Evolutionary conservation across 1,140 invertebrate species (phyloP), one percentile per base, ranked within the genome.

Genomic region (Wiebesia pumilae): DNA sequence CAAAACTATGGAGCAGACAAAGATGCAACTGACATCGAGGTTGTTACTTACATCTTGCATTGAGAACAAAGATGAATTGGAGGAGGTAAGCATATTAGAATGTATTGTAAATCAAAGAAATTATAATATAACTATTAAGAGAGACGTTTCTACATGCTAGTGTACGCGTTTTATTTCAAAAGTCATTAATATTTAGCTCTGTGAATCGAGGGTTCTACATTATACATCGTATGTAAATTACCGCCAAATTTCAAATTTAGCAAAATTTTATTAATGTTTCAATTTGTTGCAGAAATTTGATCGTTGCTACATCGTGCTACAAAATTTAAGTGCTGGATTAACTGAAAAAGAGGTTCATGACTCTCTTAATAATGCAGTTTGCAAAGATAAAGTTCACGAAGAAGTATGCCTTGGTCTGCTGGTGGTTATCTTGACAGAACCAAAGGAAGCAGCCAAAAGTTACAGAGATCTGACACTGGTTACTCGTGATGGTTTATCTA

Each of bases 261-360:
- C n/a, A 33, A 71, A 67, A 51, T 35, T 0, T 40, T 30, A 75
- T 75, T 27, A 6, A 43, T 75, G 10, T 1, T 81, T 33, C 24
- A 40, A 73, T 73, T 27, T 94, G 87, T 95, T 96, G 95, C 95
- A 99, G 98, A 98, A 97, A 95, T 97, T 98, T 90, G 97, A 98
- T 92, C 96, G 96, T 91, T 97, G 97, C 89, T 97, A 97, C 93
- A 94, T 94, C 87, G 95, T 95, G 89, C 94, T 99, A 81, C 96
- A 97, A 92, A 96, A 95, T 89, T 93, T 98, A 87, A 96, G 96
- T 43, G 94, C 95, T 83, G 97, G 97, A 84, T 95, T 98, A 86
- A 98, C 97, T 85, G 98, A 99, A 91, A 98, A 98, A 92, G 98
- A 99, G 94, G 96, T 97, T 87, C 98, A 99, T 91, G 98, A 99